Evolutionary conservation across 2,888 invertebrate genomes (phyloP), one percentile per base, ranked within the genome.

Genomic region (Busseola fusca): DNA sequence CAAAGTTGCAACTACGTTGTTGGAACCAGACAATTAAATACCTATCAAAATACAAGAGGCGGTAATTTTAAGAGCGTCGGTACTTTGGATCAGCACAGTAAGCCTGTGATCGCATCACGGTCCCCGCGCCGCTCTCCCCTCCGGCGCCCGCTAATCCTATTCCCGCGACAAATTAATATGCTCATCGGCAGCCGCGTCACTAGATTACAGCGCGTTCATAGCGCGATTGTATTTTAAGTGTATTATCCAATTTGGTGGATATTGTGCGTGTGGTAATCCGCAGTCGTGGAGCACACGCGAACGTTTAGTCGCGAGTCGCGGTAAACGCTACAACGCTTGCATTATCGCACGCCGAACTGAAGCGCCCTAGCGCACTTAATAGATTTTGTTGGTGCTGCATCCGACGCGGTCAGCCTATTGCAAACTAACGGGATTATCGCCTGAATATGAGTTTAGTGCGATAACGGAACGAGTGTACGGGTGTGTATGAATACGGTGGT

Each of bases 211-310:
- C 91, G 93, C 94, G 93, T 95, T 94, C 92, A 94, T 92, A 91
- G 92, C 93, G 92, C 96, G 95, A 96, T 95, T 95, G 96, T 96
- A 95, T 96, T 96, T 96, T 96, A 96, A 96, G 96, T 96, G 96
- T 96, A 96, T 96, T 96, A 96, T 96, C 96, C 96, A 96, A 96
- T 96, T 96, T 96, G 95, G 93, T 92, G 92, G 96, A 94, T 96
- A 96, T 96, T 95, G 96, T 96, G 95, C 95, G 96, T 95, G 94
- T 89, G 92, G 91, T 95, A 94, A 95, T 95, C 94, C 92, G 92
- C 90, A 92, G 90, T 88, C 88, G 92, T 90, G 88, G 90, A 89
- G 90, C 91, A 90, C 90, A 91, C 86, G 88, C 90, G 88, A 88
- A 84, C 90, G 93, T 91, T 93, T 91, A 92, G 91, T 87, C 91